phyloP scores from a whole-genome alignment of 2,113 vertebrate genomes.

The Paradoxurus hermaphroditus region DNA sequence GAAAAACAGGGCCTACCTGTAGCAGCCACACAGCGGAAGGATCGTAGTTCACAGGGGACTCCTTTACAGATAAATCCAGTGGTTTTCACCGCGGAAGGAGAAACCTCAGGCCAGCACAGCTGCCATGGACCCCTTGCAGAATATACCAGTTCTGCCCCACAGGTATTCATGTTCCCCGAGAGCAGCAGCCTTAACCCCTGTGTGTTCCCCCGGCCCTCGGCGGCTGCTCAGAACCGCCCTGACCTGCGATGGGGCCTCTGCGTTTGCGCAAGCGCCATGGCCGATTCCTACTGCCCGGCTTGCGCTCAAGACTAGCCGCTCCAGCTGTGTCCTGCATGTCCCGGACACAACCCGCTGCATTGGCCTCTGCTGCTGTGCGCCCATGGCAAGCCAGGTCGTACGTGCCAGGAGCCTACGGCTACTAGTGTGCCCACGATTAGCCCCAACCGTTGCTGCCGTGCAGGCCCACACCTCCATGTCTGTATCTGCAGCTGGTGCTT shows the following conservation, averaged over 20 bases:
- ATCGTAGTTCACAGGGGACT: too few species aligned
- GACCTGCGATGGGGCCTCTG: not conserved
- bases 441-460: too few species aligned
- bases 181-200: not conserved
- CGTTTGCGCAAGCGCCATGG: not conserved
- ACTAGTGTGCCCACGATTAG: not conserved
- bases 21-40: not conserved
- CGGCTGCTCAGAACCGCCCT: rapidly evolving
- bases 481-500: not conserved
- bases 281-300: too few species aligned
- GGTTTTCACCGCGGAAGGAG: not conserved
- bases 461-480: not conserved
- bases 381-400: not conserved
- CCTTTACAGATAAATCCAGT: not conserved
- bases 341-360: too few species aligned
- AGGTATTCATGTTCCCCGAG: too few species aligned
- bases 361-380: not conserved
- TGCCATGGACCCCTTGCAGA: not conserved
- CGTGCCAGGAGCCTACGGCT: not conserved
- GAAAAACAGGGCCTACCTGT: not conserved
- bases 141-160: not conserved
- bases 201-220: rapidly evolving
- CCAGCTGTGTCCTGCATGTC: too few species aligned
- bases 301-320: not conserved
- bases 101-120: not conserved